Evolutionary conservation across 2,888 invertebrate species (phyloP).

Genomic region (Drosophila lutescens): DNA sequence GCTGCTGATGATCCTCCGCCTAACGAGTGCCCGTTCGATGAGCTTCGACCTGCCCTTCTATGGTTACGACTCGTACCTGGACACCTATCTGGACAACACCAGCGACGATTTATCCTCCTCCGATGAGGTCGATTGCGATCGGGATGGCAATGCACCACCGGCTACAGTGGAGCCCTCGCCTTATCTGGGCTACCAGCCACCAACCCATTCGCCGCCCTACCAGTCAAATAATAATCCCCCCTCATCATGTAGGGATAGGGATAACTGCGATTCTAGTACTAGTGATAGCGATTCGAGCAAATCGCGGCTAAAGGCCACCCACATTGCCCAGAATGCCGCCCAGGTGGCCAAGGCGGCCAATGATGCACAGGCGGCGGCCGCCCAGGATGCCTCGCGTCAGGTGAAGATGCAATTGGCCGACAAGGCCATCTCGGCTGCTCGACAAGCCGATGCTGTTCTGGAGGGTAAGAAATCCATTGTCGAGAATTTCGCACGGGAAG

Average conservation of each 20-base stretch:
- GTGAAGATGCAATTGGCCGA: slow-evolving; percentile 89
- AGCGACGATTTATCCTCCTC: background rate
- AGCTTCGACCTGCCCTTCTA: background rate
- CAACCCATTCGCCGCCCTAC: background rate
- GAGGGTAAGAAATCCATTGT: slow-evolving; percentile 89
- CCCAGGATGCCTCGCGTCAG: slow-evolving; percentile 89
- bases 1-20: background rate
- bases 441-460: slow-evolving; percentile 88
- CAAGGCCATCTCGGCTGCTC: slow-evolving; percentile 89
- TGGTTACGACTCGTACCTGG: background rate
- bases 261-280: background rate
- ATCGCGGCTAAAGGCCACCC: slow-evolving; percentile 84
- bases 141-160: background rate
- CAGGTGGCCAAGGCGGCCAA: slow-evolving; percentile 89
- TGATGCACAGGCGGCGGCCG: slow-evolving; percentile 89
- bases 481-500: slow-evolving; percentile 88
- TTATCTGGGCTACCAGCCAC: background rate
- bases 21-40: background rate
- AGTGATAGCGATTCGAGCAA: background rate
- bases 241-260: background rate
- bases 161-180: background rate
- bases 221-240: background rate
- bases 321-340: slow-evolving; percentile 89
- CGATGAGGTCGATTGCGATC: background rate
- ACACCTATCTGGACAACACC: background rate